Evolutionary conservation across 2,888 invertebrate genomes (phyloP).

Genomic region (Teleogryllus oceanicus): DNA sequence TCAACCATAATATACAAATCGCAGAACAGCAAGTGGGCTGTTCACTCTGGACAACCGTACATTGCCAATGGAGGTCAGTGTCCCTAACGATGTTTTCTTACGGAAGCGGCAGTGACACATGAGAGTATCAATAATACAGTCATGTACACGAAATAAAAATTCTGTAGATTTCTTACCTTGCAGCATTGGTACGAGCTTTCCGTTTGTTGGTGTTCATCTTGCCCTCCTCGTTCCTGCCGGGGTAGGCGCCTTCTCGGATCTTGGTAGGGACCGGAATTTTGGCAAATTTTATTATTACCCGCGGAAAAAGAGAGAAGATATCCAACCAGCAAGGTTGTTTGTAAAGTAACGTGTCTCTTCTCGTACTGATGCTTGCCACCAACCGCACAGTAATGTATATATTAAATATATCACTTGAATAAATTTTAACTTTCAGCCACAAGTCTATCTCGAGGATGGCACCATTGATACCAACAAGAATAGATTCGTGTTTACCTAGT

Average conservation of each 20-base stretch:
- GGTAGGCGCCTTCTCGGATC: conserved; percentile 74
- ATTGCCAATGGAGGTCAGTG: conserved; percentile 35
- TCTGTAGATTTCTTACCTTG: conserved; percentile 56
- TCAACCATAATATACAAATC: no score
- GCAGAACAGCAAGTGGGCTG: not conserved
- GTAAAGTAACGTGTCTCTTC: conserved; percentile 24
- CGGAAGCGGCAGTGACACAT: not conserved
- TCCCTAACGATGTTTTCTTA: conserved; percentile 31
- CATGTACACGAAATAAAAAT: not conserved
- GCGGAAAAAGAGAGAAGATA: conserved; percentile 28
- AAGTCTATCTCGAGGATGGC: conserved; percentile 36
- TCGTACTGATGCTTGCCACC: conserved; percentile 28
- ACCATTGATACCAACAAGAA: conserved; percentile 21
- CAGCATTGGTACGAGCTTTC: conserved; percentile 74
- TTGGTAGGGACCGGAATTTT: conserved; percentile 85
- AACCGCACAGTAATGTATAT: conserved; percentile 27
- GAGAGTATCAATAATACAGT: not conserved
- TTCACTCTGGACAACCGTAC: conserved; percentile 6
- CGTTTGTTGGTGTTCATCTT: conserved; percentile 74
- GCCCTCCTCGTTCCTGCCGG: conserved; percentile 57
- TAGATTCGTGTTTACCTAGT: not conserved
- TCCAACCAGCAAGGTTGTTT: conserved; percentile 29
- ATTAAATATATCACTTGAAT: conserved; percentile 31
- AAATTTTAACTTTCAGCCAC: conserved; percentile 32
- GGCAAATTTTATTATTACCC: conserved; percentile 49